phyloP scores from a whole-genome alignment of 2,888 invertebrate genomes.

The Lissonota sp. region DNA sequence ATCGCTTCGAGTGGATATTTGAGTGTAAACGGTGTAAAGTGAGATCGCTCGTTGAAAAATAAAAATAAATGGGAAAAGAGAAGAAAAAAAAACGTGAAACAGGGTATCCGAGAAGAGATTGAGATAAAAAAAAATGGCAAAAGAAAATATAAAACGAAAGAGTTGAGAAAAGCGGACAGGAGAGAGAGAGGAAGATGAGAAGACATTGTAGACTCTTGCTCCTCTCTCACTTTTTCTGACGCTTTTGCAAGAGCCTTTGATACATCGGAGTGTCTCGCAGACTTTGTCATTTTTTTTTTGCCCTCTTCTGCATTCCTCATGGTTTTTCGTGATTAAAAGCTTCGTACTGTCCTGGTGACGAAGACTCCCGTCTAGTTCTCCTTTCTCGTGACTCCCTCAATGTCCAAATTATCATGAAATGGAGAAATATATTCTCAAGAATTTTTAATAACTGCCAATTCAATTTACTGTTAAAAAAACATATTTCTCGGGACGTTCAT shows the following conservation, averaged over 20 bases:
- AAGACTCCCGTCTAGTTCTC: constrained; percentile 1
- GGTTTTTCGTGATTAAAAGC: constrained; percentile 74
- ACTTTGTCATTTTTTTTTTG: constrained; percentile 58
- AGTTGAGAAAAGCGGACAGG: background rate
- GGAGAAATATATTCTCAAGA: background rate
- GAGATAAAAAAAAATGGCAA: constrained; percentile 14
- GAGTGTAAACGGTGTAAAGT: constrained; percentile 54
- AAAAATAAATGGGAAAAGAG: background rate
- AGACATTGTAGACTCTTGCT: constrained; percentile 5
- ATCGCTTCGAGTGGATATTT: constrained; percentile 56
- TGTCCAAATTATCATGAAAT: no score
- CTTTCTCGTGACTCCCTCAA: no score
- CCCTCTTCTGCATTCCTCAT: constrained; percentile 68
- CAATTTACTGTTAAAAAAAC: no score
- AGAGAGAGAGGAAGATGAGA: constrained; percentile 12
- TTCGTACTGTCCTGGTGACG: constrained; percentile 49
- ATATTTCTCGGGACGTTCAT: no score
- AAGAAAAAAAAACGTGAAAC: constrained; percentile 31
- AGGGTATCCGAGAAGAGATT: constrained; percentile 2
- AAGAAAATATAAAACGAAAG: constrained; percentile 9
- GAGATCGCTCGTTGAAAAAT: constrained; percentile 36
- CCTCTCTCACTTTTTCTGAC: constrained; percentile 5
- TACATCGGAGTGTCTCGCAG: constrained; percentile 41
- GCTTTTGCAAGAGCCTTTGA: background rate
- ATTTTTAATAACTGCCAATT: no score